These are phyloP conservation scores for Hiodon tergisus DNA, from an alignment of 2,113 vertebrate species.

Conservation along the genomic window DNA sequence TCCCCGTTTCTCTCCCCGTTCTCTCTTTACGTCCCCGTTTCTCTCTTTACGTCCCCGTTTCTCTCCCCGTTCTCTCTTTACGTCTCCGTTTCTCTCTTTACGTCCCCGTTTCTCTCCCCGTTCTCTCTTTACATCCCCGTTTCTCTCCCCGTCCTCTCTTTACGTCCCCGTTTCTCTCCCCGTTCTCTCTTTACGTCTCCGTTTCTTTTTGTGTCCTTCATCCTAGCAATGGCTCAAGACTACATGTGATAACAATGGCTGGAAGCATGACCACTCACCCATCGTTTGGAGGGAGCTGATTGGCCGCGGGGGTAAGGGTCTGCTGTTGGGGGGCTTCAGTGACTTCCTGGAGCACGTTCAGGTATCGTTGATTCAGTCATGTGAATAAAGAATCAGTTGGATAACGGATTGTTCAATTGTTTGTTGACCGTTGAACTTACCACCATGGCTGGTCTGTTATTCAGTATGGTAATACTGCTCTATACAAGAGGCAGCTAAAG, in stretches of 20 bases:
- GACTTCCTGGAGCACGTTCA: constrained; percentile 83
- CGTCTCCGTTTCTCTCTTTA: background rate
- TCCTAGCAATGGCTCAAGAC: constrained; percentile 74
- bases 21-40: background rate
- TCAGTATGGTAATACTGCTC: too few species aligned
- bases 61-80: background rate
- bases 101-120: too few species aligned
- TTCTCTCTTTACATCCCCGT: background rate
- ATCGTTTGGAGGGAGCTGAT: constrained; percentile 88
- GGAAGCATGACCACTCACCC: constrained; percentile 74
- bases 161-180: background rate
- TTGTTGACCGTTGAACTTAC: background rate
- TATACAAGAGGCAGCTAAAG: too few species aligned
- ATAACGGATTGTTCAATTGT: background rate
- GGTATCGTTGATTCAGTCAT: constrained; percentile 54
- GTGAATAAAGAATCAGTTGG: background rate
- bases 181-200: background rate
- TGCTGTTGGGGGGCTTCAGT: constrained; percentile 78
- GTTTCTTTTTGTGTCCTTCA: background rate
- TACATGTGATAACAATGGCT: constrained; percentile 69
- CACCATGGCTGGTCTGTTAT: too few species aligned
- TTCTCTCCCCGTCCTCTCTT: background rate
- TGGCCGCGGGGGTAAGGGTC: constrained; percentile 75
- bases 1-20: too few species aligned
- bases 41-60: background rate